Percentiles rank a stretch among this genome's conserved stretches.
Conservation (phyloP, 2,113 vertebrate genomes). For the Anseranas semipalmata region DNA sequence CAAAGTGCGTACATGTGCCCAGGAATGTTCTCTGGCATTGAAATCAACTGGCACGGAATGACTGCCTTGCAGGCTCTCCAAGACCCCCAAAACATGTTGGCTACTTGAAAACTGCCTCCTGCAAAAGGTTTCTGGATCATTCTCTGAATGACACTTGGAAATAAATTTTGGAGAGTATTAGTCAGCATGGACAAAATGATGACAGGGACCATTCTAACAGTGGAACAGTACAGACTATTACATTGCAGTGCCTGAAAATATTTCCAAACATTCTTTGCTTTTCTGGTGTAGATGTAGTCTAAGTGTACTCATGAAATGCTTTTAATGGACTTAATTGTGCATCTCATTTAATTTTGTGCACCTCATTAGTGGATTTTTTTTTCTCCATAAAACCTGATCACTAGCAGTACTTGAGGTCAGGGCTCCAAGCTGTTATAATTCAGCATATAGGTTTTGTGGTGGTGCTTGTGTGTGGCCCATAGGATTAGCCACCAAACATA, state of each 20-base stretch:
- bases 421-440: neutral
- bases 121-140: neutral
- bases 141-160: neutral
- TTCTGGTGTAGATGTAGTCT: neutral
- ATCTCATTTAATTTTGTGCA: neutral
- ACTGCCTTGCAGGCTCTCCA: neutral
- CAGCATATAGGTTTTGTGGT: neutral
- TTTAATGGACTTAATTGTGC: neutral
- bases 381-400: neutral
- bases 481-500: constrained; percentile 35
- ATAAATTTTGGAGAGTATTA: neutral
- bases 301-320: neutral
- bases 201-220: neutral
- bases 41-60: neutral
- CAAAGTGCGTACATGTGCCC: neutral
- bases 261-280: neutral
- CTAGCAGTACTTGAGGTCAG: neutral
- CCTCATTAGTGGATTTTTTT: neutral
- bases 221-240: neutral
- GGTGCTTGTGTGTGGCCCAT: constrained; percentile 38
- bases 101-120: constrained; percentile 17
- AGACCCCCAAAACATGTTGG: neutral
- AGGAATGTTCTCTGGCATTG: constrained; percentile 38
- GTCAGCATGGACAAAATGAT: neutral
- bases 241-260: neutral